Conservation (phyloP, 1,140 invertebrate species). For the Dryas iulia region DNA sequence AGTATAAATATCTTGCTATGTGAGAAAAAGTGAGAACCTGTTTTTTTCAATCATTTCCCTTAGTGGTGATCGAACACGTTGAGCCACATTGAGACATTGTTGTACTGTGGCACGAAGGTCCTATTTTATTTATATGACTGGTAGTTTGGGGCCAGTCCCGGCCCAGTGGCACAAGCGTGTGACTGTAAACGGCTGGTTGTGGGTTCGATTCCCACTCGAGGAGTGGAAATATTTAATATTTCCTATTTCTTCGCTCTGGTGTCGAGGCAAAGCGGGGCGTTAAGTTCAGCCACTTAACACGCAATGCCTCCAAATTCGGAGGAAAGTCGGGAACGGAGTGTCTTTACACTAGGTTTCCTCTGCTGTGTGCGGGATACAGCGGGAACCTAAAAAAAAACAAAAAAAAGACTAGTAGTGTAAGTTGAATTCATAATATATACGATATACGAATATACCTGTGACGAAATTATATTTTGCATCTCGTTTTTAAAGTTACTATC, state of each 20-base stretch:
- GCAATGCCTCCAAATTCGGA: neutral
- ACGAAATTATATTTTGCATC: neutral
- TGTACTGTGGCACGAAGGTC: too few species aligned
- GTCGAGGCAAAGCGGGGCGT: neutral
- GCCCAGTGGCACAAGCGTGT: neutral
- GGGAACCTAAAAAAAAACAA: neutral
- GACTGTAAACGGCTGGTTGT: neutral
- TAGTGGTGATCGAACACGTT: too few species aligned
- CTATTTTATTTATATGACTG: too few species aligned
- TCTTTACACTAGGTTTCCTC: neutral
- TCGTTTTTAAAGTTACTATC: neutral
- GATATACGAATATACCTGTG: too few species aligned
- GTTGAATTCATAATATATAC: too few species aligned
- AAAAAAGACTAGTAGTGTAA: too few species aligned
- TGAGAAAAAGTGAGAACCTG: too few species aligned
- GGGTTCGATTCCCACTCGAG: too few species aligned
- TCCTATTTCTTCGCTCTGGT: neutral
- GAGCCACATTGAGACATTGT: too few species aligned
- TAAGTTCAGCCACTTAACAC: neutral
- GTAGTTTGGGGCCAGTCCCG: too few species aligned
- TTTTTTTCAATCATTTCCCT: too few species aligned
- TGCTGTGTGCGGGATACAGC: neutral
- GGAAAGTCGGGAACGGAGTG: neutral
- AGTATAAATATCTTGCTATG: too few species aligned
- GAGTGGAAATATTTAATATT: neutral